phyloP scores from a whole-genome alignment of 2,888 invertebrate genomes.

The Coenonympha arcania region DNA sequence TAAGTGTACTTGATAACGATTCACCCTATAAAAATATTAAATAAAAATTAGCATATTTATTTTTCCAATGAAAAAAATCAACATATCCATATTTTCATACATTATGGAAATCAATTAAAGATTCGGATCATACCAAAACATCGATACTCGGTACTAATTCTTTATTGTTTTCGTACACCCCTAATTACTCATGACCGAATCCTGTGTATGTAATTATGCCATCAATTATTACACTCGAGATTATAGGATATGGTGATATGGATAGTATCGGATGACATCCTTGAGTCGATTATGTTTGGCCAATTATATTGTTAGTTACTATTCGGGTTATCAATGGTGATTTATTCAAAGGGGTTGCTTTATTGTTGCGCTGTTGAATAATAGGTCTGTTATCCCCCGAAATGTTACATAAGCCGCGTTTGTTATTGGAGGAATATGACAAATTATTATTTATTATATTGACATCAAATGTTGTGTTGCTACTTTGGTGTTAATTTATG shows the following conservation, averaged over 20 bases:
- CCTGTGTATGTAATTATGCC: conserved; percentile 25
- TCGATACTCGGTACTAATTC: too few species aligned
- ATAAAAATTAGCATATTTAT: too few species aligned
- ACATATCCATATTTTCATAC: too few species aligned
- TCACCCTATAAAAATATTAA: too few species aligned
- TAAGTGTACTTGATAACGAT: too few species aligned
- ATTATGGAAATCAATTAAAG: too few species aligned
- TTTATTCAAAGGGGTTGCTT: conserved; percentile 24
- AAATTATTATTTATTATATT: background rate
- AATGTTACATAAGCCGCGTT: background rate
- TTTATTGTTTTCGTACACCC: too few species aligned
- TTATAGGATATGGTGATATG: conserved; percentile 27
- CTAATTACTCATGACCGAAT: conserved; percentile 19
- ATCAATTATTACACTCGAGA: conserved; percentile 30
- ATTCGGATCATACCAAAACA: too few species aligned
- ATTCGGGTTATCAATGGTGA: conserved; percentile 32
- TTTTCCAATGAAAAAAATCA: too few species aligned
- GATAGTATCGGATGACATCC: conserved; percentile 28
- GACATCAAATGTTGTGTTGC: too few species aligned
- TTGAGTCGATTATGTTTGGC: conserved; percentile 26
- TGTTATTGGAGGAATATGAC: background rate
- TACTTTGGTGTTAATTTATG: too few species aligned
- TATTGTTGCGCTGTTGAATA: background rate
- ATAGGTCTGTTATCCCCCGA: background rate
- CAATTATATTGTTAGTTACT: conserved; percentile 27